These are phyloP conservation scores for Gallinago solitaria DNA, from an alignment of 2,797 vertebrate genomes.

Conservation along the genomic window DNA sequence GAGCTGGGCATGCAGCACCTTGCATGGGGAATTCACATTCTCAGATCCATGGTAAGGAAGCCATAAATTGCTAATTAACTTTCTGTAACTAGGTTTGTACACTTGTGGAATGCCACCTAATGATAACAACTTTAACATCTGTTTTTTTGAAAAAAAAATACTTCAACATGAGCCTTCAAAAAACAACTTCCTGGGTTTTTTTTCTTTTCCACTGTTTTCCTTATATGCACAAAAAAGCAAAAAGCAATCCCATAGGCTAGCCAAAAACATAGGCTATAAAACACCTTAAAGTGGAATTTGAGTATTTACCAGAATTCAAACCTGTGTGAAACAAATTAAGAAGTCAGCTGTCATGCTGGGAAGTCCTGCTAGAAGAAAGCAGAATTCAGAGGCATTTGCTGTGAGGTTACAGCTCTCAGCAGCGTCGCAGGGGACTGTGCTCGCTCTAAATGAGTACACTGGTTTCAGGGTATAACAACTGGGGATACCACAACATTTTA, in stretches of 20 bases:
- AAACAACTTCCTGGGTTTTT: background rate
- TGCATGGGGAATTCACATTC: background rate
- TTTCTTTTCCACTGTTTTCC: background rate
- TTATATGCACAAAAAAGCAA: background rate
- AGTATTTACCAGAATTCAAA: background rate
- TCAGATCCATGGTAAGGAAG: background rate
- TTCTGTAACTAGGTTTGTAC: background rate
- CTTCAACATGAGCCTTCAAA: background rate
- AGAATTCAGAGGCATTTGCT: background rate
- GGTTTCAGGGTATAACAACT: background rate
- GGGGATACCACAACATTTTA: background rate
- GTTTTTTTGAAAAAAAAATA: background rate
- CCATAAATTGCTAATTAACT: background rate
- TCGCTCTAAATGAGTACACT: background rate
- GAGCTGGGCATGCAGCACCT: background rate
- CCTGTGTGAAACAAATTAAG: background rate
- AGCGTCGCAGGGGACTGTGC: accelerated
- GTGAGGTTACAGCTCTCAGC: background rate
- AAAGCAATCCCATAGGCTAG: background rate
- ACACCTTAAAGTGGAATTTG: background rate
- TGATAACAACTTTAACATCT: background rate
- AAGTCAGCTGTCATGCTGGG: background rate
- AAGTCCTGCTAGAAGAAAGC: background rate
- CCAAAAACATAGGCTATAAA: background rate
- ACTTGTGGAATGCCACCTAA: background rate